Evolutionary conservation across 2,888 invertebrate genomes (phyloP).

Genomic region (Drosophila parthenogenetica): DNA sequence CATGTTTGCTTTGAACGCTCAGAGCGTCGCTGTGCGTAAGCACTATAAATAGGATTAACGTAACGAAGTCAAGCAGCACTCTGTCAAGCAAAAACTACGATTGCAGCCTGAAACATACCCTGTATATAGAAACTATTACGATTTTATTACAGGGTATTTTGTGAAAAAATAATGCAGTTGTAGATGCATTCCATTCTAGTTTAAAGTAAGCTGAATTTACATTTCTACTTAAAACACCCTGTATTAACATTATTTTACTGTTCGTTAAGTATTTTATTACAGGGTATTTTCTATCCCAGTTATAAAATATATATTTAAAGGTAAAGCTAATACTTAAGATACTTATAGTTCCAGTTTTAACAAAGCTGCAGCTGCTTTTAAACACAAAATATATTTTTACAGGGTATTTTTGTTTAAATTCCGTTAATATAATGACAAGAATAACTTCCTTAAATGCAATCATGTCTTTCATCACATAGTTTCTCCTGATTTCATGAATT

Average conservation of each 20-base stretch:
- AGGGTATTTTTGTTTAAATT: no score
- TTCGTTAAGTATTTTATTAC: neutral
- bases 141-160: neutral
- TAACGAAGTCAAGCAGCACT: neutral
- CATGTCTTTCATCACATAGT: neutral
- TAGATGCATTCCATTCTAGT: neutral
- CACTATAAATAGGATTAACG: conserved; percentile 6
- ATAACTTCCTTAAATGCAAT: no score
- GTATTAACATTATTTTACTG: no score
- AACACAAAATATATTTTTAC: neutral
- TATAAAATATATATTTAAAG: no score
- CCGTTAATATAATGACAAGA: no score
- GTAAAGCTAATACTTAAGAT: no score
- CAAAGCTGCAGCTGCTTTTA: no score
- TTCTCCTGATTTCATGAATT: neutral
- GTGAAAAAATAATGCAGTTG: neutral
- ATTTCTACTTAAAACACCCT: neutral
- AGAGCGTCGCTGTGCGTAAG: neutral
- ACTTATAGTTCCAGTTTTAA: no score
- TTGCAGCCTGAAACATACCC: neutral
- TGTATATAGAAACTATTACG: neutral
- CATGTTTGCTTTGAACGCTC: conserved; percentile 12
- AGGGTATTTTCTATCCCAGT: neutral
- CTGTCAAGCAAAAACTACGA: neutral
- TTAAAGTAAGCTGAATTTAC: neutral